Conservation (phyloP, 2,113 vertebrate genomes). For the Suricata suricatta region DNA sequence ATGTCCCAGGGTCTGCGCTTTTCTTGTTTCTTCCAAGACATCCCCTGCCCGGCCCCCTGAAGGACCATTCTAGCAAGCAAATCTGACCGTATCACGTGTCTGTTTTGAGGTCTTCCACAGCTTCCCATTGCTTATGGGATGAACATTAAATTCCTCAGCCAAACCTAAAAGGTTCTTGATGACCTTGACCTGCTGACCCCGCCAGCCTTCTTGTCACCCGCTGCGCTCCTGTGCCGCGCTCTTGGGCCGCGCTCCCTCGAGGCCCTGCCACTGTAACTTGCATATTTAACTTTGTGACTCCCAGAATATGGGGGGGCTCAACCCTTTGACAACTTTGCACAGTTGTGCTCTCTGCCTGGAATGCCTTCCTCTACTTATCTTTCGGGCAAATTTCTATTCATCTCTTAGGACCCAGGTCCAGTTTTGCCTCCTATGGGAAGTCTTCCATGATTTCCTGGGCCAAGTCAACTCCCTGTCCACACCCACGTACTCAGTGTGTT, state of each 20-base stretch:
- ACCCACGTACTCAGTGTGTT: neutral
- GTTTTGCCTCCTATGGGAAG: neutral
- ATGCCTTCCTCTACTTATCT: neutral
- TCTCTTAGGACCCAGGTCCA: neutral
- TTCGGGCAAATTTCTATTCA: neutral
- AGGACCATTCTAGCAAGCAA: neutral
- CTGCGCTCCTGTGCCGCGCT: accelerated
- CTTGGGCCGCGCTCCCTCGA: accelerated
- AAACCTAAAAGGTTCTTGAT: neutral
- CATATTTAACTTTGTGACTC: neutral
- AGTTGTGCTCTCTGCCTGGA: neutral
- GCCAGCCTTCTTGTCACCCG: no score
- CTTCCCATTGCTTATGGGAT: neutral
- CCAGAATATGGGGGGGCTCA: neutral
- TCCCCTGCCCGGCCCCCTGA: neutral
- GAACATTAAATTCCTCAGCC: neutral
- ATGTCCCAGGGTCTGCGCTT: neutral
- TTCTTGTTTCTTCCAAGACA: neutral
- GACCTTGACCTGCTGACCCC: neutral
- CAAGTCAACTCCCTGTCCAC: neutral
- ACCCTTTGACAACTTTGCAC: neutral
- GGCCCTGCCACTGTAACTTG: neutral
- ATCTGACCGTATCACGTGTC: neutral
- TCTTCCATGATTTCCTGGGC: neutral
- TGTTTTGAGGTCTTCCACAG: neutral